Conservation (phyloP, 2,888 invertebrate species). For the Spatulosminthurus flaviceps region DNA sequence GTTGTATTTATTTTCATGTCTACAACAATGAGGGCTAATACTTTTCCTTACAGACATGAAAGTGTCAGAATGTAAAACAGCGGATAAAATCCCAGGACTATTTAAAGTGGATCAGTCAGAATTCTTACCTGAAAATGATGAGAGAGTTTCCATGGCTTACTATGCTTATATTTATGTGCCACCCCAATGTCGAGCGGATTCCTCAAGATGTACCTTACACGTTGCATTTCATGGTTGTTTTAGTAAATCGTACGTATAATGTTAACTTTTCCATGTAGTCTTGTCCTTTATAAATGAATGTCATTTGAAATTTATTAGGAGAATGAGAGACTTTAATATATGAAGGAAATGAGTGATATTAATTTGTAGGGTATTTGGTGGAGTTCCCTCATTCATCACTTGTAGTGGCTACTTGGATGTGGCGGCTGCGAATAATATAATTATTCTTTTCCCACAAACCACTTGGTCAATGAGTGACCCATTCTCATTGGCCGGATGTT, state of each 20-base stretch:
- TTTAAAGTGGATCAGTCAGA: slow-evolving; percentile 59
- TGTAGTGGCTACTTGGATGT: slow-evolving; percentile 61
- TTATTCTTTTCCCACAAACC: slow-evolving; percentile 49
- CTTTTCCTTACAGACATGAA: slow-evolving; percentile 41
- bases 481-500: slow-evolving; percentile 59
- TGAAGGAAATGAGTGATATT: too few species aligned
- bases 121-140: slow-evolving; percentile 57
- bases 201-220: slow-evolving; percentile 55
- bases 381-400: slow-evolving; percentile 58
- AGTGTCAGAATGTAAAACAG: slow-evolving; percentile 42
- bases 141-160: slow-evolving; percentile 39
- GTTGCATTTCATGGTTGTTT: slow-evolving; percentile 61
- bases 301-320: too few species aligned
- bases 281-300: too few species aligned
- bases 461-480: slow-evolving; percentile 54
- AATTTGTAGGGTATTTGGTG: slow-evolving; percentile 60
- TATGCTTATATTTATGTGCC: slow-evolving; percentile 48
- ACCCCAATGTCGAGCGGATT: slow-evolving; percentile 46
- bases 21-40: not conserved
- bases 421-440: slow-evolving; percentile 61
- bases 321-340: too few species aligned
- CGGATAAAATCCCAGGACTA: slow-evolving; percentile 51
- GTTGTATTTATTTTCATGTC: too few species aligned
- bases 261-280: too few species aligned
- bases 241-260: slow-evolving; percentile 53